Conservation (phyloP, 2,113 vertebrate genomes). For the Nothocercus julius region DNA sequence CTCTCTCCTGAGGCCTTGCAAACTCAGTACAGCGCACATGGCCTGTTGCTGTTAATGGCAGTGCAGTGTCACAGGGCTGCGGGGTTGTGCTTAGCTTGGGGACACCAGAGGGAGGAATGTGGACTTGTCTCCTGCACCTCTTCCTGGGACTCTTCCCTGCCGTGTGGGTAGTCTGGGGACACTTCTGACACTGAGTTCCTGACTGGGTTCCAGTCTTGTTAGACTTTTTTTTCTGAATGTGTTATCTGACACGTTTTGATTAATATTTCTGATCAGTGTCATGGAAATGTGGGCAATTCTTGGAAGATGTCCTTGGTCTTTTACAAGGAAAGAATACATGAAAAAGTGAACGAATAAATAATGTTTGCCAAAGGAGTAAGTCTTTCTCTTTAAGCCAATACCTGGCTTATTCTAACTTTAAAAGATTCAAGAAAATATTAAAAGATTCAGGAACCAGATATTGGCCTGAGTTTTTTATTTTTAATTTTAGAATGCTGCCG, state of each 20-base stretch:
- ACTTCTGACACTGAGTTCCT: not conserved
- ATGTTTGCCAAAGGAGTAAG: not conserved
- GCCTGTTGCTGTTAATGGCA: not conserved
- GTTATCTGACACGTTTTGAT: not conserved
- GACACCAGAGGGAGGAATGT: not conserved
- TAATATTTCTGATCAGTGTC: not conserved
- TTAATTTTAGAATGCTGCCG: not conserved
- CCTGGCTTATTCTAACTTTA: not conserved
- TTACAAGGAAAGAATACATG: not conserved
- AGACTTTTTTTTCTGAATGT: not conserved
- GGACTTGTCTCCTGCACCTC: not conserved
- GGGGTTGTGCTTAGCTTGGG: fast-evolving
- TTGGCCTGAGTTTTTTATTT: not conserved
- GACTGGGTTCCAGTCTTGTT: not conserved
- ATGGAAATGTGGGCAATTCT: not conserved
- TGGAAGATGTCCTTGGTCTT: not conserved
- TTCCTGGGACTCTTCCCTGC: not conserved
- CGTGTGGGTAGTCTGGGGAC: not conserved
- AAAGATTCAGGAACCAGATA: not conserved
- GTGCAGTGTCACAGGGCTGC: fast-evolving
- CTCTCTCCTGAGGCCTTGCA: not conserved
- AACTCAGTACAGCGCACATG: not conserved
- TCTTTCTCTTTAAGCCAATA: not conserved
- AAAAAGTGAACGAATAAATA: not conserved
- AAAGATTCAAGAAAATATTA: fast-evolving